Percentiles rank a stretch among this genome's conserved stretches.
These are phyloP conservation scores for Steinernema khuongi DNA, from an alignment of 1,140 invertebrate species.

Conservation along the genomic window DNA sequence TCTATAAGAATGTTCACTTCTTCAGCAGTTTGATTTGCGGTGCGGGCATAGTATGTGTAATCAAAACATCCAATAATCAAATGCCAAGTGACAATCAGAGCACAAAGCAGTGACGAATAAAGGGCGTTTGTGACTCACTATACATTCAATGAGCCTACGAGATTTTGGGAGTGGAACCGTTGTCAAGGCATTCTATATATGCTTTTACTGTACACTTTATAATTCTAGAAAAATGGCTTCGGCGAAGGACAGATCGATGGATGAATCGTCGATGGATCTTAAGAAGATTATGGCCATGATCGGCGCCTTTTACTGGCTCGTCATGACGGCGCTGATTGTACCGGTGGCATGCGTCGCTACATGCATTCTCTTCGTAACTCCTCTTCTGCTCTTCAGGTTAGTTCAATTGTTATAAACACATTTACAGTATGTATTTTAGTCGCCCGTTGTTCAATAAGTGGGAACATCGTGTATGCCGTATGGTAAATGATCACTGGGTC, in stretches of 20 bases:
- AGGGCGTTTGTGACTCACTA: no score
- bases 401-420: neutral
- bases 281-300: conserved; percentile 37
- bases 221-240: neutral
- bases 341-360: conserved; percentile 49
- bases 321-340: conserved; percentile 53
- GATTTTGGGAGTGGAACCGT: neutral
- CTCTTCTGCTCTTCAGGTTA: conserved; percentile 43
- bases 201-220: neutral
- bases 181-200: neutral
- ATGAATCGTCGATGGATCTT: conserved; percentile 31
- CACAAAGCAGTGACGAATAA: no score
- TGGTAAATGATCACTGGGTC: conserved; percentile 55
- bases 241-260: neutral
- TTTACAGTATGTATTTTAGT: conserved; percentile 33
- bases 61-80: no score
- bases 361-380: conserved; percentile 30
- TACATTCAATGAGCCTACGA: no score
- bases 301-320: conserved; percentile 50
- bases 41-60: no score
- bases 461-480: conserved; percentile 45
- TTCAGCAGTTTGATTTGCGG: no score
- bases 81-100: no score
- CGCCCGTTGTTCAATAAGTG: conserved; percentile 46
- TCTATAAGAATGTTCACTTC: no score